These are phyloP conservation scores for Andrena fulva DNA, from an alignment of 2,888 invertebrate genomes.

Conservation along the genomic window DNA sequence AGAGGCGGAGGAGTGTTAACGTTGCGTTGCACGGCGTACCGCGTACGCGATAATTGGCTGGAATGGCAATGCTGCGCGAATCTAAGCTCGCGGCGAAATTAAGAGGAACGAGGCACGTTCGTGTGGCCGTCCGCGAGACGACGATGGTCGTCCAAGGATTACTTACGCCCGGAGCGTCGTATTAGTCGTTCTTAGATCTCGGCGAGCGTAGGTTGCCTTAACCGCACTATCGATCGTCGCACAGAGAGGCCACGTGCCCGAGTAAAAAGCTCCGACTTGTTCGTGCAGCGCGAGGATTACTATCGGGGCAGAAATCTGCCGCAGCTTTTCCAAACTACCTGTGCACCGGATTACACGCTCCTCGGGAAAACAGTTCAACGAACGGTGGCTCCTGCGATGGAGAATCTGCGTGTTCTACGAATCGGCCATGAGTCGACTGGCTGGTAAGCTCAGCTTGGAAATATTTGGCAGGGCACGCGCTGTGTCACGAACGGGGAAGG, in stretches of 20 bases:
- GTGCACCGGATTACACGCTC: no score
- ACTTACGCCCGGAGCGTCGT: slow-evolving; percentile 28
- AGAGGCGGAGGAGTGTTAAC: no score
- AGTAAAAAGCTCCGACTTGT: background rate
- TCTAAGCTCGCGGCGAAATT: slow-evolving; percentile 25
- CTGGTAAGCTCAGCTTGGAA: background rate
- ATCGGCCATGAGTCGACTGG: background rate
- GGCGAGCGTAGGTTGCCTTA: slow-evolving; percentile 28
- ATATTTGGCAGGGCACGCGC: background rate
- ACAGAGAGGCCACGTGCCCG: background rate
- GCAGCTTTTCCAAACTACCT: background rate
- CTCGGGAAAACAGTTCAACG: no score
- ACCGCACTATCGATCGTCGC: slow-evolving; percentile 22
- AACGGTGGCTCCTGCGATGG: no score
- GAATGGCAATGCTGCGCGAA: background rate
- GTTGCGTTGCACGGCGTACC: background rate
- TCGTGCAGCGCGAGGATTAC: background rate
- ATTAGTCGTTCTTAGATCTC: slow-evolving; percentile 45
- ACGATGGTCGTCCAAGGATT: slow-evolving; percentile 48
- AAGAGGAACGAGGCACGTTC: slow-evolving; percentile 20
- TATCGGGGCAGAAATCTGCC: background rate
- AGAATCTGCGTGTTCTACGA: no score
- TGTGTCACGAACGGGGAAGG: background rate
- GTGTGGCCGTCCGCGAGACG: slow-evolving; percentile 9
- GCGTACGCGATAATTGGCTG: background rate